Conservation (phyloP, 2,888 invertebrate genomes). For the Drosophila siamana region DNA sequence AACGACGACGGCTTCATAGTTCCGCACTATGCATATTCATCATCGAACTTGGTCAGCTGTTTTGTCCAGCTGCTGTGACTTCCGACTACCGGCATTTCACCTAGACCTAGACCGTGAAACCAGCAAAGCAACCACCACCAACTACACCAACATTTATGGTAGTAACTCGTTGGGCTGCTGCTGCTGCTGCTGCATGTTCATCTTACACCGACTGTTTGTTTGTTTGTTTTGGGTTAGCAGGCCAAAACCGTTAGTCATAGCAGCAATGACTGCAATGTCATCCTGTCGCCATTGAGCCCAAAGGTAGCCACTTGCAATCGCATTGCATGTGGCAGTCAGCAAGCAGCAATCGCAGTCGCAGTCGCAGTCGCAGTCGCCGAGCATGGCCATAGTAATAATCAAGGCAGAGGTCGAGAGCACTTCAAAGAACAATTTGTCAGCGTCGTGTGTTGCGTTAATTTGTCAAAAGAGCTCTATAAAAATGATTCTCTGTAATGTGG, state of each 20-base stretch:
- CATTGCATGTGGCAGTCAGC: conserved; percentile 19
- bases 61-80: conserved; percentile 51
- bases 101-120: conserved; percentile 74
- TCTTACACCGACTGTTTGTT: conserved; percentile 21
- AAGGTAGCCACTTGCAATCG: conserved; percentile 4
- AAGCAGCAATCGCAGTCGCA: conserved; percentile 5
- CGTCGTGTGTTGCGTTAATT: conserved; percentile 42
- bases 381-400: conserved; percentile 69
- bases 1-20: conserved; percentile 32
- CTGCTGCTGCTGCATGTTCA: conserved; percentile 7
- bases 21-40: conserved; percentile 58
- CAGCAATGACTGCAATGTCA: conserved; percentile 31
- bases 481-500: conserved; percentile 59
- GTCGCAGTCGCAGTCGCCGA: conserved; percentile 4
- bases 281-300: conserved; percentile 32
- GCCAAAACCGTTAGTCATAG: conserved; percentile 49
- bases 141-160: background rate
- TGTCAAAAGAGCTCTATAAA: conserved; percentile 48
- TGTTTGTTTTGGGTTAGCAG: background rate
- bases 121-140: too few relatives aligned
- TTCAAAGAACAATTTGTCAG: conserved; percentile 64
- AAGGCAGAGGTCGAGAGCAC: conserved; percentile 66
- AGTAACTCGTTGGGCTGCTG: conserved; percentile 2
- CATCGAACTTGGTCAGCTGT: conserved; percentile 66
- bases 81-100: conserved; percentile 62